A percentile compares a stretch with the other conserved stretches of the same genome.
phyloP scores from a whole-genome alignment of 2,888 invertebrate species.

The Ormyrus rosae region DNA sequence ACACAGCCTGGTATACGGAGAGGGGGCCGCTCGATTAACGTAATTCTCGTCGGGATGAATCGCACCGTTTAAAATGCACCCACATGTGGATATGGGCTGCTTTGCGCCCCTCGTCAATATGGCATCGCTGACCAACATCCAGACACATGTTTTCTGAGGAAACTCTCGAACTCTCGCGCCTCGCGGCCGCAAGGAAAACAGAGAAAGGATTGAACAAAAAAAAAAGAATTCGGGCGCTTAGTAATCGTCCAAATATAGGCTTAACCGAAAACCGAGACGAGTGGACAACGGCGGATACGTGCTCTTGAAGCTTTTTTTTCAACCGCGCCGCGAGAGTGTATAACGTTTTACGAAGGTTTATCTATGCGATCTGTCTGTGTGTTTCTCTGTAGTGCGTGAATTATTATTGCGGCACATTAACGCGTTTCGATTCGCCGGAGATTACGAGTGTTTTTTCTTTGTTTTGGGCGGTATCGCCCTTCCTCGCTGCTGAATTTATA shows the following conservation, averaged over 20 bases:
- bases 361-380: not conserved
- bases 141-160: slow-evolving; percentile 4
- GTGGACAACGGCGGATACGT: not conserved
- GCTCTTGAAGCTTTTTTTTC: too few relatives aligned
- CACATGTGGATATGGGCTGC: not conserved
- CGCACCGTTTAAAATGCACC: slow-evolving; percentile 17
- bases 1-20: too few relatives aligned
- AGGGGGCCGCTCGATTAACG: slow-evolving; percentile 12
- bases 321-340: too few relatives aligned
- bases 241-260: slow-evolving; percentile 42
- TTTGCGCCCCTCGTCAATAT: not conserved
- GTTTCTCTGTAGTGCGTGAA: not conserved
- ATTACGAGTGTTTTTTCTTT: too few relatives aligned
- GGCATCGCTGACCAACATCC: slow-evolving; percentile 14
- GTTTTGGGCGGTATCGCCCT: too few relatives aligned
- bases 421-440: too few relatives aligned
- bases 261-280: not conserved
- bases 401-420: not conserved
- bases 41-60: slow-evolving; percentile 18
- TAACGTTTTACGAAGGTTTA: not conserved
- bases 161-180: not conserved
- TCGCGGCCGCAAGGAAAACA: not conserved
- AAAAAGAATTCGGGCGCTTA: slow-evolving; percentile 5
- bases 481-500: too few relatives aligned
- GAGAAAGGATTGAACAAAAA: slow-evolving; percentile 10